Conservation (phyloP, 1,140 invertebrate species). For the Stratiolaelaps scimitus region DNA sequence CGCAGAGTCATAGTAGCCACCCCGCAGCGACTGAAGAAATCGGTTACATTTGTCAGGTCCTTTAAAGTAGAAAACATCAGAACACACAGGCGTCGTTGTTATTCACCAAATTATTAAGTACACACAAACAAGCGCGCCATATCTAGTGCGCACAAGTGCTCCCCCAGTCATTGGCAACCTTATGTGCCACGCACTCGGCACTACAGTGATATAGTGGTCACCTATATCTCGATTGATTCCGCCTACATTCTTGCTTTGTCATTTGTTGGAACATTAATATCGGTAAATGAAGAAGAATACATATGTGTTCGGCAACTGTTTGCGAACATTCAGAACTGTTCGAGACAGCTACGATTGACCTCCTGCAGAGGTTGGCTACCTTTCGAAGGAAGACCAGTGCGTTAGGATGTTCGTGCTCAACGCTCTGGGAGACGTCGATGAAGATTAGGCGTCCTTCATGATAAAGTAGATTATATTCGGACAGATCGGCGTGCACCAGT, state of each 20-base stretch:
- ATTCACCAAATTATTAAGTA: too few relatives aligned
- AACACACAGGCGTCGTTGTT: too few relatives aligned
- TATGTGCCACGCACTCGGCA: too few relatives aligned
- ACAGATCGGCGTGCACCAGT: constrained; percentile 92
- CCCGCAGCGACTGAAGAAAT: constrained; percentile 78
- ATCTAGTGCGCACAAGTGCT: too few relatives aligned
- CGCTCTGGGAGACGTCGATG: constrained; percentile 95
- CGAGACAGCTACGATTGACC: neutral
- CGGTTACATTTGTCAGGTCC: constrained; percentile 43
- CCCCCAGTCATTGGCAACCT: too few relatives aligned
- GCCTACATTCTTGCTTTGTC: too few relatives aligned
- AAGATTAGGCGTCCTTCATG: constrained; percentile 68
- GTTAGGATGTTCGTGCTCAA: constrained; percentile 93
- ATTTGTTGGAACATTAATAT: too few relatives aligned
- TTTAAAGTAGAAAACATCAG: neutral
- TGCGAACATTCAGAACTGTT: constrained; percentile 21
- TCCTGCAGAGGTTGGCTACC: constrained; percentile 59
- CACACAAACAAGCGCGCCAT: too few relatives aligned
- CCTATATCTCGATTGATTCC: too few relatives aligned
- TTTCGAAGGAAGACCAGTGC: constrained; percentile 85
- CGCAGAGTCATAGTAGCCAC: constrained; percentile 79
- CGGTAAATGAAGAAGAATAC: too few relatives aligned
- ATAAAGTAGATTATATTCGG: constrained; percentile 87
- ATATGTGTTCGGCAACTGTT: constrained; percentile 30
- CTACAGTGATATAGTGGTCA: too few relatives aligned